Evolutionary conservation across 2,888 invertebrate species (phyloP).

Genomic region (Apamea crenata): DNA sequence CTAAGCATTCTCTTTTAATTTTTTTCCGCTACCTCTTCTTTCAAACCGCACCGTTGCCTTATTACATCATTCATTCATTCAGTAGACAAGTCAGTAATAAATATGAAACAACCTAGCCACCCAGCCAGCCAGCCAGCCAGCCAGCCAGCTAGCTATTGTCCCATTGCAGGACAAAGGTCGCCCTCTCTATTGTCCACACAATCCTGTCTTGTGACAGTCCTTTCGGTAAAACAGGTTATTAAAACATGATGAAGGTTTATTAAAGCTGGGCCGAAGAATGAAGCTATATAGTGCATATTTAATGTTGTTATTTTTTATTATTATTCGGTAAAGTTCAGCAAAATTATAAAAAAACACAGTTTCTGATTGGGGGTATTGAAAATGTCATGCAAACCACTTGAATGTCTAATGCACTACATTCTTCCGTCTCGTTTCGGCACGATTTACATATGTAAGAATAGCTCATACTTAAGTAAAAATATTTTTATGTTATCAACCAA

Average conservation of each 20-base stretch:
- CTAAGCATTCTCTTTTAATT: too few relatives aligned
- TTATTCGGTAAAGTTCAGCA: neutral
- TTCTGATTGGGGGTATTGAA: neutral
- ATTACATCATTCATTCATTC: neutral
- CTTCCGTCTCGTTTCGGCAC: neutral
- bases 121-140: too few relatives aligned
- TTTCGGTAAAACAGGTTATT: neutral
- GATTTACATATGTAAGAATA: neutral
- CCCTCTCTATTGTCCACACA: too few relatives aligned
- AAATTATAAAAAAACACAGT: neutral
- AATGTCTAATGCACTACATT: neutral
- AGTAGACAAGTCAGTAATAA: neutral
- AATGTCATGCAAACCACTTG: neutral
- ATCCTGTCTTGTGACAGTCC: too few relatives aligned
- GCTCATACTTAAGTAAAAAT: neutral
- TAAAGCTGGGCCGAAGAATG: neutral
- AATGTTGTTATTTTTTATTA: neutral
- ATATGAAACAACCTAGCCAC: neutral
- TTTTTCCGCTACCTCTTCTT: too few relatives aligned
- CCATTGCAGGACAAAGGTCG: too few relatives aligned
- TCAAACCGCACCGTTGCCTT: too few relatives aligned
- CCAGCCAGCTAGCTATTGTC: too few relatives aligned
- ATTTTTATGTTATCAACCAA: neutral
- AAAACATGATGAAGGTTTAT: neutral
- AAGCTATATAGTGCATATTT: neutral